Conservation (phyloP, 1,140 invertebrate species). For the Lineus longissimus region DNA sequence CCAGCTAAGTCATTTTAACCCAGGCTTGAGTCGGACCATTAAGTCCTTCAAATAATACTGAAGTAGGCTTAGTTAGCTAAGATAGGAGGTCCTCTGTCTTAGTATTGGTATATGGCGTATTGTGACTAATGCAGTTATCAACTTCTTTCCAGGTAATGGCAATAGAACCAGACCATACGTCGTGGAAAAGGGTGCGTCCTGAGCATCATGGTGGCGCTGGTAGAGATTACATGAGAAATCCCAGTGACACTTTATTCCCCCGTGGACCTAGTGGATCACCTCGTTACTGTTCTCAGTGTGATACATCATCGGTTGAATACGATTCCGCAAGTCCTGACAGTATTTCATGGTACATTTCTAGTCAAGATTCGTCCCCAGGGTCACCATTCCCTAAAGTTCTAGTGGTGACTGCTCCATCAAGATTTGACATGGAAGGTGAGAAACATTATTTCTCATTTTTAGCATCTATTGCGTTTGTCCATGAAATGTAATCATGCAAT, state of each 20-base stretch:
- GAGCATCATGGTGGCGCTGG: constrained; percentile 48
- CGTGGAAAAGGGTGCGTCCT: constrained; percentile 46
- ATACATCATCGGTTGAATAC: constrained; percentile 36
- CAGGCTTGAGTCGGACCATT: background rate
- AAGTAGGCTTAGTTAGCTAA: too few species aligned
- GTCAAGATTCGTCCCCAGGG: constrained; percentile 11
- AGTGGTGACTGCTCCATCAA: background rate
- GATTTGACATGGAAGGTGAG: constrained; percentile 9
- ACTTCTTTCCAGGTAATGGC: constrained; percentile 44
- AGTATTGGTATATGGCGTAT: too few species aligned
- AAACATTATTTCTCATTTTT: too few species aligned
- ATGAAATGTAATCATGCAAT: too few species aligned
- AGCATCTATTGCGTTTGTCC: too few species aligned
- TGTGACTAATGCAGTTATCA: too few species aligned
- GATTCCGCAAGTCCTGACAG: constrained; percentile 39
- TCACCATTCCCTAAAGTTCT: background rate
- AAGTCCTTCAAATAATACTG: too few species aligned
- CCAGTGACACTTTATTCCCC: constrained; percentile 45
- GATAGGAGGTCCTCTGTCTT: too few species aligned
- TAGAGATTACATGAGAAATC: constrained; percentile 39
- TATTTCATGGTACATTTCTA: constrained; percentile 35
- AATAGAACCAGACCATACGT: constrained; percentile 38
- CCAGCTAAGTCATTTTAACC: background rate
- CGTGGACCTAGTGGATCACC: constrained; percentile 37
- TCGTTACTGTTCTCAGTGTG: constrained; percentile 30